These are phyloP conservation scores for Drosophila nigromelanica DNA, from an alignment of 1,140 invertebrate species.

Conservation along the genomic window DNA sequence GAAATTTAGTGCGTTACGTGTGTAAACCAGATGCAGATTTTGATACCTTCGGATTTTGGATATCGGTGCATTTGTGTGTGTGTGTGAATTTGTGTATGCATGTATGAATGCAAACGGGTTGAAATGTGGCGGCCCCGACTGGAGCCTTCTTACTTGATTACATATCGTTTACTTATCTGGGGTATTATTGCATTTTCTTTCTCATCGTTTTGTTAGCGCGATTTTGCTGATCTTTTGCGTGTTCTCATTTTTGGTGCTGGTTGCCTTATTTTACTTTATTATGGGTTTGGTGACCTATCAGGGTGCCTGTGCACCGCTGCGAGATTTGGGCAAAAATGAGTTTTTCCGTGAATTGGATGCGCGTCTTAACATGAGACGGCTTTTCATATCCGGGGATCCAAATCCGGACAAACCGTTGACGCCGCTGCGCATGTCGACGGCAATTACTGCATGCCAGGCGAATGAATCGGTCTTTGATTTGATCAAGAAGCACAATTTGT, in stretches of 20 bases:
- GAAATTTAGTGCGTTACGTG: no score
- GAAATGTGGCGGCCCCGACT: no score
- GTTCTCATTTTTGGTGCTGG: conserved; percentile 88
- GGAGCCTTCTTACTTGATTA: no score
- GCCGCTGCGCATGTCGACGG: conserved; percentile 70
- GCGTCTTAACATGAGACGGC: conserved; percentile 85
- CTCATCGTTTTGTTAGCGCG: conserved; percentile 86
- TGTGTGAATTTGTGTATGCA: no score
- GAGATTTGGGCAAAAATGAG: conserved; percentile 87
- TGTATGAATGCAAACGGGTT: no score
- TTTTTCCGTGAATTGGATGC: conserved; percentile 88
- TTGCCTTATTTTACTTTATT: conserved; percentile 89
- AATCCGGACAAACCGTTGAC: not conserved
- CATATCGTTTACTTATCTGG: no score
- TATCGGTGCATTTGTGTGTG: no score
- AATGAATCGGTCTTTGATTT: conserved; percentile 90
- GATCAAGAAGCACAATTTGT: conserved; percentile 84
- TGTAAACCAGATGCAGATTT: no score
- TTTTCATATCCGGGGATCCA: not conserved
- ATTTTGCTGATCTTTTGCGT: conserved; percentile 92
- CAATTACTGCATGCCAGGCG: conserved; percentile 88
- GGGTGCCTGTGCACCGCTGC: conserved; percentile 91
- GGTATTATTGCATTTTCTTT: conserved; percentile 9
- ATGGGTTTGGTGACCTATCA: conserved; percentile 89
- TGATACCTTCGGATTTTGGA: no score